These are phyloP conservation scores for Dicerorhinus sumatrensis DNA, from an alignment of 2,113 vertebrate species.

Conservation along the genomic window DNA sequence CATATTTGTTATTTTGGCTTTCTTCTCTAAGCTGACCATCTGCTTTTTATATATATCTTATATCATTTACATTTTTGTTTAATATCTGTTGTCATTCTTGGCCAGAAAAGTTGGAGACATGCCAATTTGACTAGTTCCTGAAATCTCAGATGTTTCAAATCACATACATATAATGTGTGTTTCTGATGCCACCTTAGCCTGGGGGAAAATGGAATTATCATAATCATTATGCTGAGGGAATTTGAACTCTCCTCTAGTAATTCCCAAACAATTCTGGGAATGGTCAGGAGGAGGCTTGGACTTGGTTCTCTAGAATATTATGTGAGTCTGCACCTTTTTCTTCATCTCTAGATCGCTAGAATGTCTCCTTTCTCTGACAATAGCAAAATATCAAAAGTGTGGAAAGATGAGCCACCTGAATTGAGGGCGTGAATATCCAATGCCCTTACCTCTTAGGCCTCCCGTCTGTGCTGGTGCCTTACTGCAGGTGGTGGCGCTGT, in stretches of 20 bases:
- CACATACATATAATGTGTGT: neutral
- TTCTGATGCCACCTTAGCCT: conserved; percentile 5
- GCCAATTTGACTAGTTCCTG: neutral
- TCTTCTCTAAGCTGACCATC: neutral
- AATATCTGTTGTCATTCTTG: neutral
- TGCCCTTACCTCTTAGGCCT: neutral
- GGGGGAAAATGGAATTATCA: neutral
- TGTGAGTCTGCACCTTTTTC: neutral
- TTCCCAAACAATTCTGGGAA: neutral
- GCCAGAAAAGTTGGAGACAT: conserved; percentile 11
- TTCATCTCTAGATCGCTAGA: neutral
- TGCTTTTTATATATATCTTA: conserved; percentile 2
- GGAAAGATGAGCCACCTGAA: neutral
- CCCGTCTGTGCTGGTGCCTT: neutral
- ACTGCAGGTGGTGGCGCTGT: neutral
- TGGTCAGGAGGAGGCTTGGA: neutral
- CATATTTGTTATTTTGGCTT: neutral
- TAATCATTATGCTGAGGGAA: neutral
- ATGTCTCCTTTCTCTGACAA: neutral
- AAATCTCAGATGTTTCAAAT: conserved; percentile 36
- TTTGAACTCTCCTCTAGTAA: neutral
- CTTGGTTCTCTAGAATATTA: neutral
- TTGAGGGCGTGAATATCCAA: too few relatives aligned
- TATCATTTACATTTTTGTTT: conserved; percentile 15
- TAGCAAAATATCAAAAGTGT: neutral